Base-by-base conservation (phyloP, 2,888 invertebrate genomes). In the Pammene aurita region DNA sequence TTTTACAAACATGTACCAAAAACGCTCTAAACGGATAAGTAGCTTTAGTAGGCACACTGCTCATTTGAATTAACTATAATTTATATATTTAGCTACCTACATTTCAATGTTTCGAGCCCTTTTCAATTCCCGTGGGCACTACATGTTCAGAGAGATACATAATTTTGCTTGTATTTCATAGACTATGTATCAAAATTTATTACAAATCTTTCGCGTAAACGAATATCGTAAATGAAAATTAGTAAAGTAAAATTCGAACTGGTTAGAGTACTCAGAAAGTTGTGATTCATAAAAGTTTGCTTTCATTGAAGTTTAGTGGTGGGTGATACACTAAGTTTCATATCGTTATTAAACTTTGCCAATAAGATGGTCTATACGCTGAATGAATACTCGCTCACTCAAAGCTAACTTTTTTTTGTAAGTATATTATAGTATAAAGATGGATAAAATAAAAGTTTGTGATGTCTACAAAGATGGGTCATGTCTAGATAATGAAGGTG, bases 261-360 rank as follows among this genome's bases (percentile, higher is more conserved):
- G 52, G 44, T 64, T 57, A 42, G 52, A 41, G 35, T 41, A 56
- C 67, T 63, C 52, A 26, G 38, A 54, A 68, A 68, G 57, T 68
- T 67, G 68, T 64, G 52, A 56, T 56, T 56, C 63, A 52, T 68
- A 68, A 63, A 55, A 64, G 50, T 68, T 58, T 38, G 50, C 57
- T 68, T 63, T 68, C 63, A 68, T 58, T 68, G 68, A 68, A 68
- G 52, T 64, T 46, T 63, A 68, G 52, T 50, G 52, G 63, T 46
- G 68, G 52, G 63, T 46, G 68, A 68, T 68, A 64, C 68, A 56
- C 56, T 34, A 68, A 68, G 63, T 68, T 68, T 64, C 61, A 55
- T 67, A 62, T 57, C 52, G 64, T 64, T 63, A 68, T 64, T 58
- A 68, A 68, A 68, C 58, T 68, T 68, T 68, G 42, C 63, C 63